These are phyloP conservation scores for Octodonta nipae DNA, from an alignment of 2,888 invertebrate species.

Conservation along the genomic window DNA sequence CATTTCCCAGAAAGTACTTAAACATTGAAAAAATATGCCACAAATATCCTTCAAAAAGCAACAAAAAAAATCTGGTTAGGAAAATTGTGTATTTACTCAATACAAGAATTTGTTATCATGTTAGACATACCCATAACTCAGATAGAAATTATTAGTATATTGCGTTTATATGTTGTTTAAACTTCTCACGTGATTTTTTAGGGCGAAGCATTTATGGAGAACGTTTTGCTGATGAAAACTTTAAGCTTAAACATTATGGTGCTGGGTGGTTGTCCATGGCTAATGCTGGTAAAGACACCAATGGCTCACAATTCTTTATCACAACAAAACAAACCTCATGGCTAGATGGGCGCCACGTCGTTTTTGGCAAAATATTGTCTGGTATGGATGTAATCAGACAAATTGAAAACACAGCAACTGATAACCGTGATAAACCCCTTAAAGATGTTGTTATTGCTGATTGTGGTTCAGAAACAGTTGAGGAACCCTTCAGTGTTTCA, in stretches of 20 bases:
- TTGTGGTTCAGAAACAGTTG: constrained; percentile 56
- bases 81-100: too few relatives aligned
- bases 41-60: too few relatives aligned
- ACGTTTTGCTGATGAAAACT: constrained; percentile 90
- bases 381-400: constrained; percentile 78
- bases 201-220: constrained; percentile 86
- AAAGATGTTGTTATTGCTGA: constrained; percentile 74
- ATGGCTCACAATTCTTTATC: constrained; percentile 96
- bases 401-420: constrained; percentile 52
- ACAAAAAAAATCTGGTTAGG: too few relatives aligned
- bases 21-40: too few relatives aligned
- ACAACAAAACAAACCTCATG: constrained; percentile 75
- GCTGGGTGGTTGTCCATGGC: constrained; percentile 98
- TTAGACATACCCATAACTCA: too few relatives aligned
- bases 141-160: too few relatives aligned
- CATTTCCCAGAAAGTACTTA: too few relatives aligned
- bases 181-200: too few relatives aligned
- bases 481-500: constrained; percentile 73
- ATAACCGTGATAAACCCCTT: constrained; percentile 58
- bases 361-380: constrained; percentile 85
- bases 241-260: constrained; percentile 92
- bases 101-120: too few relatives aligned
- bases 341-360: constrained; percentile 92
- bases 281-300: constrained; percentile 93
- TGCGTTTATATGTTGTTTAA: too few relatives aligned